Evolutionary conservation across 2,113 vertebrate genomes (phyloP), one percentile per base, ranked within the genome.

Genomic region (Gallinago media): DNA sequence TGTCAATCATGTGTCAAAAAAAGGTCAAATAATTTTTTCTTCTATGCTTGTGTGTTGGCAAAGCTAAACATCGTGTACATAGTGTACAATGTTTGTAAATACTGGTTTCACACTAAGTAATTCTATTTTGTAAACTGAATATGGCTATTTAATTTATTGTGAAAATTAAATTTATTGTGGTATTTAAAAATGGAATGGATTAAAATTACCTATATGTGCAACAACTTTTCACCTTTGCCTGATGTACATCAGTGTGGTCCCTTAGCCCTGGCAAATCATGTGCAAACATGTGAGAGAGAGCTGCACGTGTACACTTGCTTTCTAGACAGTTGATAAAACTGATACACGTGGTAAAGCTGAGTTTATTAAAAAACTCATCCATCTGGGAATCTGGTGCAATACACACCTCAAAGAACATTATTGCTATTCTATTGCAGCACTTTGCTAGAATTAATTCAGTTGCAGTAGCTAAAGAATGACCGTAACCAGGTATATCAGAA

Each of bases 41-140:
- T 96, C 97, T 97, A 70, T 96, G 95, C 96, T 97, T 95, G 70
- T 97, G 79, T 94, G 96, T 98, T 40, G 1, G 94, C 90, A 96
- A 96, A 98, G 94, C 97, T 94, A 95, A 98, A 94, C 77, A 87
- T 97, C 34, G 3, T 98, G 98, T 98, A 98, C 81, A 98, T 98
- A 98, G 42, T 98, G 98, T 98, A 98, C 77, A 98, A 97, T 97
- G 96, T 92, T 92, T 98, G 98, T 98, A 98, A 98, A 98, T 98
- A 98, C 82, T 94, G 93, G 98, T 98, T 98, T 98, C 98, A 98
- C 98, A 98, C 98, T 98, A 98, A 99, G 98, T 98, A 98, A 98
- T 98, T 98, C 98, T 99, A 98, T 98, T 98, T 98, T 99, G 98
- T 98, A 99, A 98, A 98, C 98, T 98, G 95, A 98, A 98, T 98